Conservation (phyloP, 2,888 invertebrate species). For the Dolichopus griseipennis region DNA sequence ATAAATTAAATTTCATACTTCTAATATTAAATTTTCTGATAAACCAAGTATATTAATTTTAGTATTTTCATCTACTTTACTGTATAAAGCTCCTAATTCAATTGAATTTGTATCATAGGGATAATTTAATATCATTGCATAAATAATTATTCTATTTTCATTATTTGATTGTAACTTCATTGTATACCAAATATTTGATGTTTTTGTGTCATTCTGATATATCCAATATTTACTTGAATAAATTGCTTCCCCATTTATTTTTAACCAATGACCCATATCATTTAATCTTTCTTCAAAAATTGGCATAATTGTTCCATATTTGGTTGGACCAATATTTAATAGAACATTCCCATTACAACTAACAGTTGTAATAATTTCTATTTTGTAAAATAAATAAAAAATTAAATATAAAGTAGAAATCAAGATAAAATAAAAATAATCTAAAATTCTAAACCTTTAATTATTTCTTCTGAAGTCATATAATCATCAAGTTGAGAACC, state of each 20-base stretch:
- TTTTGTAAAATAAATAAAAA: background rate
- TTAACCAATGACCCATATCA: slow-evolving; percentile 71
- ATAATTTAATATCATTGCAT: slow-evolving; percentile 63
- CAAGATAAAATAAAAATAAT: too few species aligned
- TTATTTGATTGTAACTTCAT: slow-evolving; percentile 28
- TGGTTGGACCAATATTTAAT: slow-evolving; percentile 77
- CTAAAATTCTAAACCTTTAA: slow-evolving; percentile 41
- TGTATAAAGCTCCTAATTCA: slow-evolving; percentile 44
- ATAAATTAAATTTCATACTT: background rate
- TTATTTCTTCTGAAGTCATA: slow-evolving; percentile 56
- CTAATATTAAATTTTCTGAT: slow-evolving; percentile 17
- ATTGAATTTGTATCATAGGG: slow-evolving; percentile 50
- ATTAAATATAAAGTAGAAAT: too few species aligned
- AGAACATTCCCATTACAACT: slow-evolving; percentile 67
- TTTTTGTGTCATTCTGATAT: slow-evolving; percentile 69
- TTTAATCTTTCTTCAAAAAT: slow-evolving; percentile 78
- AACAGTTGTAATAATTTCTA: slow-evolving; percentile 61
- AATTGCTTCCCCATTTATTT: slow-evolving; percentile 79
- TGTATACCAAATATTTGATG: slow-evolving; percentile 66
- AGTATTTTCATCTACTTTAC: slow-evolving; percentile 31
- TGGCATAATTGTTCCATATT: slow-evolving; percentile 75
- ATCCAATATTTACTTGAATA: slow-evolving; percentile 70
- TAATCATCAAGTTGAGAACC: slow-evolving; percentile 62
- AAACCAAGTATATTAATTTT: slow-evolving; percentile 47
- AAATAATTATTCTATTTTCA: slow-evolving; percentile 43